Evolutionary conservation across 2,888 invertebrate species (phyloP), one percentile per base, ranked within the genome.

Genomic region (Eupithecia abbreviata): DNA sequence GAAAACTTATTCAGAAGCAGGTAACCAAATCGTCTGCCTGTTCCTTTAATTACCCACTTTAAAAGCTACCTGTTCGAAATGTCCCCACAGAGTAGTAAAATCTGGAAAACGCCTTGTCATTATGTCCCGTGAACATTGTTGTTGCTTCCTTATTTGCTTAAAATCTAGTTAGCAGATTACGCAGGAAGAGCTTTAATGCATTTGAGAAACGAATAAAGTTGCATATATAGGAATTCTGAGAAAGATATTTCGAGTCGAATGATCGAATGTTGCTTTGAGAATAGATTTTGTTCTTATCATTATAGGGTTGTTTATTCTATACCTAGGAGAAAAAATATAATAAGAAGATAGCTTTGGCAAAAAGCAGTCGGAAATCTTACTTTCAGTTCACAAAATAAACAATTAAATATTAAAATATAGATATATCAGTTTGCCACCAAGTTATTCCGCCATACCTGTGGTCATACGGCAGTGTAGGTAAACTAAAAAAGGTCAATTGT

Each of bases 1-100:
- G 84, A 81, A 81, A 85, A 85, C 82, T 86, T 86, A 79, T 82
- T 82, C 82, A 79, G 77, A 79, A 81, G 78, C 84, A 85, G 86
- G 84, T 87, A 84, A 83, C 81, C 73, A 80, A 81, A 83, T 75
- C 73, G 71, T 73, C 74, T 78, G 82, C 84, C 62, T 82, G 81
- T 73, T 72, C 70, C 71, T 77, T 75, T 73, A 80, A 80, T 77
- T 77, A 74, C 75, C 73, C 75, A 72, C 51, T 74, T 76, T 72
- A 70, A 80, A 76, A 71, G 62, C 72, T 51, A 71, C 71, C 71
- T 72, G 73, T 73, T 77, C 55, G 51, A 68, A 75, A 79, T 70
- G 72, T 73, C 77, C 76, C 72, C 58, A 43, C 10, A 55, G 72
- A 72, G 45, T 72, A 74, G 76, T 74, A 73, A 69, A 77, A 73